phyloP scores from a whole-genome alignment of 2,888 invertebrate species.

The Antheraea yamamai region DNA sequence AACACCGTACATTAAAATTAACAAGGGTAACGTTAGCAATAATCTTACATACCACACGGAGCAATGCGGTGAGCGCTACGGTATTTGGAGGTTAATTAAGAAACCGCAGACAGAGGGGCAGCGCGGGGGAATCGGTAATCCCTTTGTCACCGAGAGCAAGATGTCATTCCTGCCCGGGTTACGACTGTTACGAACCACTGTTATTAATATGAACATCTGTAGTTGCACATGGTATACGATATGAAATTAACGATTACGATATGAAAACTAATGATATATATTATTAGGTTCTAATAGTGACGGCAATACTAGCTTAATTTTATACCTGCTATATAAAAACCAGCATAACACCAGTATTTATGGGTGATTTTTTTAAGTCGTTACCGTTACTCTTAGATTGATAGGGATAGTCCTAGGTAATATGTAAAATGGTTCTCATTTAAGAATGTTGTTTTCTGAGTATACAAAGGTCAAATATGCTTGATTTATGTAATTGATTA shows the following conservation, averaged over 20 bases:
- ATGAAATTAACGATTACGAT: too few species aligned
- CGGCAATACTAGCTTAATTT: background rate
- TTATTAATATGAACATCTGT: constrained; percentile 7
- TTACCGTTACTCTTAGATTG: background rate
- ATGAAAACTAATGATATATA: background rate
- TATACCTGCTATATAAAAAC: background rate
- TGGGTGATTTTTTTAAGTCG: background rate
- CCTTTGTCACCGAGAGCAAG: constrained; percentile 74
- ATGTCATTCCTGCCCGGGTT: constrained; percentile 31
- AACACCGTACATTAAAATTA: constrained; percentile 74
- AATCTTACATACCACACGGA: constrained; percentile 68
- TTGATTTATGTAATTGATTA: too few species aligned
- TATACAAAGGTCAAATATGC: background rate
- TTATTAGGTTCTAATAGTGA: background rate
- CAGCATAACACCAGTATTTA: background rate
- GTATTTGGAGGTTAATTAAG: constrained; percentile 81
- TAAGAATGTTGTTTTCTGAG: background rate
- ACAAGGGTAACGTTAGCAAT: constrained; percentile 72
- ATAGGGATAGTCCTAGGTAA: background rate
- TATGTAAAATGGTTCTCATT: background rate
- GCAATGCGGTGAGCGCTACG: constrained; percentile 59
- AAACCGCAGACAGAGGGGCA: constrained; percentile 68
- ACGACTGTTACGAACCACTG: constrained; percentile 13
- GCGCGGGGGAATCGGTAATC: constrained; percentile 60
- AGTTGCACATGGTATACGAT: background rate